Evolutionary conservation across 2,113 vertebrate genomes (phyloP).

Genomic region (Oreochromis spilurus): DNA sequence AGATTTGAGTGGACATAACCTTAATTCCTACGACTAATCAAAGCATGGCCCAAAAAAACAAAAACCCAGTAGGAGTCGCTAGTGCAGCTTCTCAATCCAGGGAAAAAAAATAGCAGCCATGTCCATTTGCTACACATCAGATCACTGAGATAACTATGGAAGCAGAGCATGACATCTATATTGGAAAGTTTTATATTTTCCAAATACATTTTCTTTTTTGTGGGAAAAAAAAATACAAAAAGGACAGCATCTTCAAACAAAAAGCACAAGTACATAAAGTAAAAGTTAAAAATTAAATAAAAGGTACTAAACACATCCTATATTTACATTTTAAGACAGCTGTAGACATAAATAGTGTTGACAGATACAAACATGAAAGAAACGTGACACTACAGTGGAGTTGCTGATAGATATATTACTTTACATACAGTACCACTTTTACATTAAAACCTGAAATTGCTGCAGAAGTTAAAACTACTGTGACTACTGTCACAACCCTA

Average conservation of each 20-base stretch:
- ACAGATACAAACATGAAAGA: slow-evolving; percentile 2
- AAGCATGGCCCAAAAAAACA: background rate
- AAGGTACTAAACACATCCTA: background rate
- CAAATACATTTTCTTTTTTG: background rate
- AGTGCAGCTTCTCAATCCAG: background rate
- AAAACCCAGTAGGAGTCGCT: background rate
- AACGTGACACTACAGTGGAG: slow-evolving; percentile 3
- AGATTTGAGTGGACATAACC: background rate
- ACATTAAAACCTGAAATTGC: slow-evolving; percentile 21
- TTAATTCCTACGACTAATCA: background rate
- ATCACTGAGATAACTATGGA: background rate
- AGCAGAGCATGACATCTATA: background rate
- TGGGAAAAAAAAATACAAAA: background rate
- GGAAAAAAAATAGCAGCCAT: background rate
- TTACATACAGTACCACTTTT: slow-evolving; percentile 3
- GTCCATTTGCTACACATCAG: background rate
- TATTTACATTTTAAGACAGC: slow-evolving; percentile 14
- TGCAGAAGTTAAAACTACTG: background rate
- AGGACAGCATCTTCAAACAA: background rate
- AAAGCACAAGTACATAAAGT: background rate
- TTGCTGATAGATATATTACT: background rate
- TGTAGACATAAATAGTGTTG: slow-evolving; percentile 31
- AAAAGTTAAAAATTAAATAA: slow-evolving; percentile 12
- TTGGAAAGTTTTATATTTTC: background rate
- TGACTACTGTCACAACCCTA: background rate